Evolutionary conservation across 1,140 invertebrate genomes (phyloP).

Genomic region (Monochamus saltuarius): DNA sequence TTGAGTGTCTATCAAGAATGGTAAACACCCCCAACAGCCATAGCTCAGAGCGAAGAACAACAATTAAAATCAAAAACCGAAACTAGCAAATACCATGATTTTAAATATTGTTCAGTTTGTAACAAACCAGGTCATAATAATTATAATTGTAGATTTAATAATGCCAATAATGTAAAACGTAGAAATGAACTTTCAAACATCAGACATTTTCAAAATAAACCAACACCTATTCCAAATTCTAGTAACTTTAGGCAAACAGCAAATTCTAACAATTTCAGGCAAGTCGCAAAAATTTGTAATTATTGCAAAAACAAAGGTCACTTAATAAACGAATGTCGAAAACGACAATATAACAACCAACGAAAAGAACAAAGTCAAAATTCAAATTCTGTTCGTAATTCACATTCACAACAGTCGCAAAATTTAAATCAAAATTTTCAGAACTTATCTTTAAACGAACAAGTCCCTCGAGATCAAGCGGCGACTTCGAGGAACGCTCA

Average conservation of each 20-base stretch:
- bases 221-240: too few relatives aligned
- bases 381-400: neutral
- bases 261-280: too few relatives aligned
- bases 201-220: too few relatives aligned
- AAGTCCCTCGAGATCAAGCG: constrained; percentile 2
- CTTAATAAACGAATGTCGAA: constrained; percentile 7
- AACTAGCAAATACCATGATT: neutral
- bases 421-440: too few relatives aligned
- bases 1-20: too few relatives aligned
- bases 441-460: neutral
- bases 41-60: constrained; percentile 4
- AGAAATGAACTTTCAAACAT: neutral
- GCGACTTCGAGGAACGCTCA: neutral
- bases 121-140: neutral
- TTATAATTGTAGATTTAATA: neutral
- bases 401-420: too few relatives aligned
- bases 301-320: constrained; percentile 4
- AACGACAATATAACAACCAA: constrained; percentile 3
- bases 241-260: too few relatives aligned
- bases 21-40: too few relatives aligned
- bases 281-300: neutral
- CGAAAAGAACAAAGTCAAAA: neutral
- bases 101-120: constrained; percentile 1
- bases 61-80: neutral
- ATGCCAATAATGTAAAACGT: neutral